A percentile compares a stretch with the other conserved stretches of the same genome.
phyloP scores from a whole-genome alignment of 2,113 vertebrate species.

The Atrichornis clamosus region DNA sequence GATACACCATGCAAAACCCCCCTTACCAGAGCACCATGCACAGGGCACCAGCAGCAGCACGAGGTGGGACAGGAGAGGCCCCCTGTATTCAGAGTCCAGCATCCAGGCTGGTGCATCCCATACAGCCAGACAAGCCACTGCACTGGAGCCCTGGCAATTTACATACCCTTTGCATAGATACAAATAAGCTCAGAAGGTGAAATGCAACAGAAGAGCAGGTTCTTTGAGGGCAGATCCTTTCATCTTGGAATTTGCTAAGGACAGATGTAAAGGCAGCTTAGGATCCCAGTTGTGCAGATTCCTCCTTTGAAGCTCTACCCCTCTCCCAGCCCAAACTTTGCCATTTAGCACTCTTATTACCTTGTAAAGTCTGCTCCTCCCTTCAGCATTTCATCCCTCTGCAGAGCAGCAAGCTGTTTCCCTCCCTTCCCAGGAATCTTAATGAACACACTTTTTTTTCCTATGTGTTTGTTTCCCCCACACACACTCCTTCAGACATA shows the following conservation, averaged over 20 bases:
- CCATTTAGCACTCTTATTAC: constrained; percentile 26
- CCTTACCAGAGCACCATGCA: not conserved
- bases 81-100: not conserved
- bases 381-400: not conserved
- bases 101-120: not conserved
- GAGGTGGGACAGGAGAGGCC: not conserved
- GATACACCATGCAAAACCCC: not conserved
- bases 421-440: constrained; percentile 51
- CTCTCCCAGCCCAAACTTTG: constrained; percentile 11
- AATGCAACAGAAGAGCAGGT: constrained; percentile 26
- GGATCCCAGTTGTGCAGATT: constrained; percentile 18
- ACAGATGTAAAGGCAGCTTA: constrained; percentile 2
- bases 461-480: not conserved
- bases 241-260: constrained; percentile 29
- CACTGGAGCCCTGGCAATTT: not conserved
- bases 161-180: constrained; percentile 13
- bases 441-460: constrained; percentile 12
- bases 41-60: not conserved
- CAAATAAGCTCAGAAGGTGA: constrained; percentile 47
- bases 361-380: constrained; percentile 6
- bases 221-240: constrained; percentile 50
- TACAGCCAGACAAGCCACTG: not conserved
- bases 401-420: not conserved
- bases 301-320: constrained; percentile 49
- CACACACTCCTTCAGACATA: not conserved